Evolutionary conservation across 2,113 vertebrate species (phyloP).

Genomic region (Osmerus mordax): DNA sequence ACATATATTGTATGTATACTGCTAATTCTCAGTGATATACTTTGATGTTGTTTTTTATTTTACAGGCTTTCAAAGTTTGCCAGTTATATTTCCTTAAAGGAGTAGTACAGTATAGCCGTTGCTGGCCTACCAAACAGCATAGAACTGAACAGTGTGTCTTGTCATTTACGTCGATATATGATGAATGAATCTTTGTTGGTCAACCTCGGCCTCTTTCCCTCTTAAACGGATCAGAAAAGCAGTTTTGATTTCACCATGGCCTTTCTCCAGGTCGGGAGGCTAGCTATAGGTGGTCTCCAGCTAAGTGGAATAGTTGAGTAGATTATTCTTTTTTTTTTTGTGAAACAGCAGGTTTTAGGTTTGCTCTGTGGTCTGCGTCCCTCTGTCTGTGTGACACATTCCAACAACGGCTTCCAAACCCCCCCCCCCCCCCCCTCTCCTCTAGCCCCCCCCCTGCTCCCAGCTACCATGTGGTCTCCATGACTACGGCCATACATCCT

Average conservation of each 20-base stretch:
- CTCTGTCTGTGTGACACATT: constrained; percentile 73
- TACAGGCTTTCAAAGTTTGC: constrained; percentile 22
- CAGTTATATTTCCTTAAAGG: neutral
- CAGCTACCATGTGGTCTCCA: constrained; percentile 79
- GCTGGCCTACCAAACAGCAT: constrained; percentile 7
- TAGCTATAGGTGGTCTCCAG: constrained; percentile 61
- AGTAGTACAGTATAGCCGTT: neutral
- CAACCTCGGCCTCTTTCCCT: too few species aligned
- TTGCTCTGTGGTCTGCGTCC: constrained; percentile 59
- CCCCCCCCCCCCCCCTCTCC: too few species aligned
- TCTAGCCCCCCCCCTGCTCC: constrained; percentile 30
- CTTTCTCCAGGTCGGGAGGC: constrained; percentile 27
- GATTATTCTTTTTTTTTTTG: constrained; percentile 57
- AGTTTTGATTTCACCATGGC: constrained; percentile 30
- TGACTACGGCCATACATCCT: constrained; percentile 84
- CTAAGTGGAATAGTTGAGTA: constrained; percentile 32
- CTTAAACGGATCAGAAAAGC: constrained; percentile 21
- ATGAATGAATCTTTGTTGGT: too few species aligned
- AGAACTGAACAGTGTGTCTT: neutral
- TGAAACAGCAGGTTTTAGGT: constrained; percentile 70
- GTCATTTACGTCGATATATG: too few species aligned
- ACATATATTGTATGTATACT: too few species aligned
- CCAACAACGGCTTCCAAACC: constrained; percentile 41
- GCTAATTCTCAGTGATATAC: too few species aligned
- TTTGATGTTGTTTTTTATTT: too few species aligned